Conservation (phyloP, 1,140 invertebrate species). For the Tyrophagus putrescentiae region DNA sequence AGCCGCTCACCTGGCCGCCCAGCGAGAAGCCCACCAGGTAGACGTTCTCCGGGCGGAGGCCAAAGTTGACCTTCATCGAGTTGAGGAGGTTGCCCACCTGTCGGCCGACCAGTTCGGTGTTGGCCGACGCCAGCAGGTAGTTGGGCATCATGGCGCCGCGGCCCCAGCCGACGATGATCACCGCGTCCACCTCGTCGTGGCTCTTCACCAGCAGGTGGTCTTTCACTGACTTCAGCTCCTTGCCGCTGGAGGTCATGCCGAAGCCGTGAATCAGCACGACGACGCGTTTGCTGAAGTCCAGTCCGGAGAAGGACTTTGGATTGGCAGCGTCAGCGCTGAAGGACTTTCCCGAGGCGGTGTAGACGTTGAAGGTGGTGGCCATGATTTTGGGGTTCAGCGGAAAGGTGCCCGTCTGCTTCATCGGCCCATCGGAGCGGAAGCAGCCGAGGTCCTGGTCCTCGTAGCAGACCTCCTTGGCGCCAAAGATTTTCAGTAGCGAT, state of each 20-base stretch:
- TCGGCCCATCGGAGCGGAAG: slow-evolving; percentile 30
- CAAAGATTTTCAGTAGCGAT: too few relatives aligned
- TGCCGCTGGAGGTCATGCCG: slow-evolving; percentile 26
- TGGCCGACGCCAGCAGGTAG: slow-evolving; percentile 33
- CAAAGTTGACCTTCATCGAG: slow-evolving; percentile 12
- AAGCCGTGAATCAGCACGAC: slow-evolving; percentile 34
- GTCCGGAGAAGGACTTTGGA: background rate
- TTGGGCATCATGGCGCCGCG: slow-evolving; percentile 30
- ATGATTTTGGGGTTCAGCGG: slow-evolving; percentile 29
- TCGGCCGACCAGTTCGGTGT: slow-evolving; percentile 33
- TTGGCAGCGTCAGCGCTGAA: slow-evolving; percentile 18
- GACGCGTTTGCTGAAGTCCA: slow-evolving; percentile 8
- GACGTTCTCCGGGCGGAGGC: slow-evolving; percentile 28
- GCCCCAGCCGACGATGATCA: slow-evolving; percentile 34
- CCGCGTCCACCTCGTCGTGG: slow-evolving; percentile 29
- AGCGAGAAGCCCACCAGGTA: slow-evolving; percentile 47
- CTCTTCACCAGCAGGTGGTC: slow-evolving; percentile 4
- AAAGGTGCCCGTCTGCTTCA: slow-evolving; percentile 27
- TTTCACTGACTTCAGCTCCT: slow-evolving; percentile 27
- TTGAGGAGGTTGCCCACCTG: slow-evolving; percentile 29
- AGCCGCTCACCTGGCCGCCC: slow-evolving; percentile 46
- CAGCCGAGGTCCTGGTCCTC: slow-evolving; percentile 32
- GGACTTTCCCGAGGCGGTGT: slow-evolving; percentile 24
- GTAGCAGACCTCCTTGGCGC: too few relatives aligned
- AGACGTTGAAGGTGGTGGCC: slow-evolving; percentile 30